These are phyloP conservation scores for Pyrgus malvae DNA, from an alignment of 2,888 invertebrate genomes.

Conservation along the genomic window DNA sequence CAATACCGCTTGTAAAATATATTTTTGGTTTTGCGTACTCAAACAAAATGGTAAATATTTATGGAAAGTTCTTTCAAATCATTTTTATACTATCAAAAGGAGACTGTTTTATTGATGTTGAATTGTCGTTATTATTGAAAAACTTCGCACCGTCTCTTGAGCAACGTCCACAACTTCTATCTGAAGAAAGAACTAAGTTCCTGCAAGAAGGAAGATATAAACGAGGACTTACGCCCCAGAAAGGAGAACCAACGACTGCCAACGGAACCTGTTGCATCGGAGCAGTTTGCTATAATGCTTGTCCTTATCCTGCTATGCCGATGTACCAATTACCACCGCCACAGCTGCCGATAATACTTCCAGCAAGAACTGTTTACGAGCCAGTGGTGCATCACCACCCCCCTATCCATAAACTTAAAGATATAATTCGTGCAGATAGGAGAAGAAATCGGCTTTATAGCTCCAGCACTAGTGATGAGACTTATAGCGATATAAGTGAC, in stretches of 20 bases:
- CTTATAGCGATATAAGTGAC: constrained; percentile 30
- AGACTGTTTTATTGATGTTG: no score
- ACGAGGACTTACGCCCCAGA: not conserved
- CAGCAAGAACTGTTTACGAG: constrained; percentile 53
- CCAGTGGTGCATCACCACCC: constrained; percentile 65
- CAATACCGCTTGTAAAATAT: no score
- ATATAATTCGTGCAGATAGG: constrained; percentile 43
- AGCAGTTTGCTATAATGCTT: constrained; percentile 9
- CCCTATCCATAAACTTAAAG: constrained; percentile 46
- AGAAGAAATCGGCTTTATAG: constrained; percentile 33
- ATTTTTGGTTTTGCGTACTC: no score
- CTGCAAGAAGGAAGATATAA: not conserved
- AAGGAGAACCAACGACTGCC: not conserved
- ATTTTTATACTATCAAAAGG: not conserved
- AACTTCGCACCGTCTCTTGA: not conserved
- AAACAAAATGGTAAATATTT: no score
- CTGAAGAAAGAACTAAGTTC: not conserved
- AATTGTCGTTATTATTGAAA: no score
- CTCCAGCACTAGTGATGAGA: constrained; percentile 26
- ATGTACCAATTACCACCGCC: constrained; percentile 31
- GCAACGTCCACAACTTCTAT: not conserved
- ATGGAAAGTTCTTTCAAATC: not conserved
- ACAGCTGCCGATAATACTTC: constrained; percentile 48
- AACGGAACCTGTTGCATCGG: constrained; percentile 19
- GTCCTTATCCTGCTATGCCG: constrained; percentile 8